Conservation (phyloP, 1,140 invertebrate species). For the Diploscapter pachys region DNA sequence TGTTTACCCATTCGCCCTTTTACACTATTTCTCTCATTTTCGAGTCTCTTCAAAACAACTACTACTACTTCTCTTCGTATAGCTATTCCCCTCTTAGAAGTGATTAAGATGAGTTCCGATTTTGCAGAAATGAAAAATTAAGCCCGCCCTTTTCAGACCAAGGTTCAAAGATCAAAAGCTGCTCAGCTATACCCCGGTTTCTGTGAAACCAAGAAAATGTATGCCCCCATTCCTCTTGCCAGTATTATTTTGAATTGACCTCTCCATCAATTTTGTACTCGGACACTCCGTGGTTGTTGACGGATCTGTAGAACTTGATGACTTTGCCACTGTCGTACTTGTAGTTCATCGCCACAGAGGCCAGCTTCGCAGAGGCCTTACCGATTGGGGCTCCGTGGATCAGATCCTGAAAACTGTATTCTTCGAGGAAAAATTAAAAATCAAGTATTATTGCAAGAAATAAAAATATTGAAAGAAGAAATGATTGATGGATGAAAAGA, state of each 20-base stretch:
- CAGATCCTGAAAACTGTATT: conserved; percentile 69
- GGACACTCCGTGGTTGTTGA: conserved; percentile 75
- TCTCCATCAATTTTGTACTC: conserved; percentile 90
- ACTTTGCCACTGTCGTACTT: conserved; percentile 74
- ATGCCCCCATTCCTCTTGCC: too few species aligned
- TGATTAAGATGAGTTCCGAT: too few species aligned
- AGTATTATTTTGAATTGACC: conserved; percentile 61
- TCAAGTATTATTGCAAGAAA: conserved; percentile 8
- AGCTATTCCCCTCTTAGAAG: too few species aligned
- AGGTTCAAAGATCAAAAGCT: too few species aligned
- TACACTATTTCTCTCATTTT: too few species aligned
- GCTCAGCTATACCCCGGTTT: too few species aligned
- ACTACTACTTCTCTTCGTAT: too few species aligned
- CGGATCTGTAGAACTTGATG: conserved; percentile 83
- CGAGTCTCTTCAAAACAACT: too few species aligned
- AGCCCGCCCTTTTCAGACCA: too few species aligned
- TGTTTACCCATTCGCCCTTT: too few species aligned
- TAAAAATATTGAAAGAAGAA: conserved; percentile 16
- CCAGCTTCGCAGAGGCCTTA: conserved; percentile 75
- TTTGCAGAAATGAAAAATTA: too few species aligned
- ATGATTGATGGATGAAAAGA: neutral
- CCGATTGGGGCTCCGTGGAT: conserved; percentile 97
- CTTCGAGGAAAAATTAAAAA: neutral
- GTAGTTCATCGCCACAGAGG: conserved; percentile 87
- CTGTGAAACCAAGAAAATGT: too few species aligned